phyloP scores from a whole-genome alignment of 1,140 invertebrate genomes.

The Sarcophaga peregrina region DNA sequence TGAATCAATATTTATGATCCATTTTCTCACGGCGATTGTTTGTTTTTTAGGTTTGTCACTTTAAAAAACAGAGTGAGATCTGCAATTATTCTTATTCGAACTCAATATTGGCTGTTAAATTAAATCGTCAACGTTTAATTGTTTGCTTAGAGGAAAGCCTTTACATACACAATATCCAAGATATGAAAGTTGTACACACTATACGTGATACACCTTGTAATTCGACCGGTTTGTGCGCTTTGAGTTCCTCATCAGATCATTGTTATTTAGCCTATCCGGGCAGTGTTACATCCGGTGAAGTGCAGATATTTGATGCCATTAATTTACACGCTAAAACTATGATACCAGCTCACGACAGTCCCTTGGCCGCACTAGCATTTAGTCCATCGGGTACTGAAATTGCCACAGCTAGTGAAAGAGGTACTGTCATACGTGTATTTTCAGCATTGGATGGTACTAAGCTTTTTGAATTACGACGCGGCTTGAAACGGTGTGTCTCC shows the following conservation, averaged over 20 bases:
- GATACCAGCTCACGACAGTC: conserved; percentile 96
- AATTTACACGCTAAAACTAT: conserved; percentile 96
- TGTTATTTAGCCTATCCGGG: conserved; percentile 98
- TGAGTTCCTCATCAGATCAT: conserved; percentile 88
- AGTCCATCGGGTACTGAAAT: conserved; percentile 87
- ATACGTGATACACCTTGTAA: conserved; percentile 98
- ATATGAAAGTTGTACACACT: conserved; percentile 98
- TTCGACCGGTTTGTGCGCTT: conserved; percentile 89
- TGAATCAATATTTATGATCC: neutral
- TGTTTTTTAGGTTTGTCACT: conserved; percentile 84
- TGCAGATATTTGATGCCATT: conserved; percentile 97
- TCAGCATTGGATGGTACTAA: conserved; percentile 87
- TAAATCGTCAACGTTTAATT: conserved; percentile 94
- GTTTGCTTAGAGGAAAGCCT: conserved; percentile 98
- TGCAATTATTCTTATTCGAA: conserved; percentile 98
- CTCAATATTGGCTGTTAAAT: conserved; percentile 94
- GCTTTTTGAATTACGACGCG: conserved; percentile 94
- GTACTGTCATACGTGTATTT: conserved; percentile 98
- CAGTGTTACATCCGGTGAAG: conserved; percentile 91
- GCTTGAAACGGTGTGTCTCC: conserved; percentile 94
- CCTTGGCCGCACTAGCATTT: conserved; percentile 94
- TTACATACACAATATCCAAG: conserved; percentile 98
- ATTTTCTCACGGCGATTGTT: neutral
- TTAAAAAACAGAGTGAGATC: conserved; percentile 98
- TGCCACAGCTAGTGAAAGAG: conserved; percentile 95